Conservation (phyloP, 2,113 vertebrate genomes). For the Hypanus sabinus region DNA sequence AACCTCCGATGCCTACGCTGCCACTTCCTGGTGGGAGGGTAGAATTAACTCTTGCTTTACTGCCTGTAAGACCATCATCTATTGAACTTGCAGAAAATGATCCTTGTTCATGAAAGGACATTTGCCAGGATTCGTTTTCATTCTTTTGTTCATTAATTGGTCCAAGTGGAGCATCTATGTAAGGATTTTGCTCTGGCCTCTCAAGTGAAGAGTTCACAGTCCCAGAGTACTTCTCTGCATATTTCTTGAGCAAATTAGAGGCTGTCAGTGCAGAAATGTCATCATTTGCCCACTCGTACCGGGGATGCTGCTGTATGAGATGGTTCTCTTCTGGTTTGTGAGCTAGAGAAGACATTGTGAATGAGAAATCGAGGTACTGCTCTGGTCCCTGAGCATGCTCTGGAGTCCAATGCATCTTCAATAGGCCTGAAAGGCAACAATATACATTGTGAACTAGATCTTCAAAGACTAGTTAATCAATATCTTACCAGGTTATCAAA, state of each 20-base stretch:
- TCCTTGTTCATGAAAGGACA: slow-evolving; percentile 63
- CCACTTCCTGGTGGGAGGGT: slow-evolving; percentile 50
- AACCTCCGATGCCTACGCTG: slow-evolving; percentile 51
- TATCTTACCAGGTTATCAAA: neutral
- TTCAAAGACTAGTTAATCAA: neutral
- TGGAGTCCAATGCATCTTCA: slow-evolving; percentile 99
- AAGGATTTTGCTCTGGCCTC: slow-evolving; percentile 59
- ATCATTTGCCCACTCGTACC: slow-evolving; percentile 93
- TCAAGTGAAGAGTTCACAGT: slow-evolving; percentile 83
- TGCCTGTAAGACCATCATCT: slow-evolving; percentile 67
- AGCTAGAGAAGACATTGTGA: slow-evolving; percentile 87
- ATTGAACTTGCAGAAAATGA: slow-evolving; percentile 67
- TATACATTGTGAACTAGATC: slow-evolving; percentile 43
- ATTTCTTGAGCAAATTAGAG: slow-evolving; percentile 92
- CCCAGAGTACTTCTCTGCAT: slow-evolving; percentile 90
- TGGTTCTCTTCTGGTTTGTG: slow-evolving; percentile 83
- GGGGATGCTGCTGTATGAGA: slow-evolving; percentile 69
- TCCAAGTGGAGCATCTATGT: slow-evolving; percentile 69
- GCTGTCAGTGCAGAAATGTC: slow-evolving; percentile 92
- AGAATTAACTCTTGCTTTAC: slow-evolving; percentile 53
- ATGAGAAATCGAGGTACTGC: slow-evolving; percentile 96
- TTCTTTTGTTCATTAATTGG: slow-evolving; percentile 72
- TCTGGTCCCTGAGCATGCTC: slow-evolving; percentile 99
- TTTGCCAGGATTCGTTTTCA: slow-evolving; percentile 79
- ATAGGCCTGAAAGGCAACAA: slow-evolving; percentile 58